Evolutionary conservation across 2,113 vertebrate genomes (phyloP), one percentile per base, ranked within the genome.

Genomic region (Xiphias gladius): DNA sequence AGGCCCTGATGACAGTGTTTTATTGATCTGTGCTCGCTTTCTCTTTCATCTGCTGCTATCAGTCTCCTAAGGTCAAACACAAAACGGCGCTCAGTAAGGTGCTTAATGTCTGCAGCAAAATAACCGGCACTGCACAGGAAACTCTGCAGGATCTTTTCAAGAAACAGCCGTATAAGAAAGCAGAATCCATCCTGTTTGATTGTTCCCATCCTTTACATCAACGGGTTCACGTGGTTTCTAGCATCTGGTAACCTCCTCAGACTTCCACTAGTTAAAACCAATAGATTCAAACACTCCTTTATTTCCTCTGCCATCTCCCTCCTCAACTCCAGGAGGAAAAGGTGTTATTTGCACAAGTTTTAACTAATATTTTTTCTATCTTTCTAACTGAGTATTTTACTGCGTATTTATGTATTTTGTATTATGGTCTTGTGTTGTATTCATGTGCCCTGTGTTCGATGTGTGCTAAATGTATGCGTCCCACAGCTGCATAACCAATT

Each of bases 41-140:
- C 30, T 66, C 46, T 55, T 80, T 71, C 6, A 77, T 66, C 26
- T 61, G 46, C 54, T 66, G 54, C 17, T 41, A 22, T 57, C 39
- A 20, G 17, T 78, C 43, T 68, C 32, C 63, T 52, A 73, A 69
- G 74, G 57, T 46, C 28, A 77, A 77, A 43, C 63, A 58, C 37
- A 70, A 39, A 69, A 79, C 65, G 55, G 43, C 32, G 37, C 39
- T 59, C 41, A 26, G 41, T 64, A 35, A 68, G 24, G 12, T 0
- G 22, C 62, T 55, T 64, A 17, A 66, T 57, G 48, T 75, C 52
- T 72, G 43, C 43, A 71, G 57, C 32, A 24, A 59, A 86, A 24
- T 17, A 73, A 64, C 41, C 54, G 50, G 65, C 20, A 10, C 58
- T 16, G 26, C 26, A 12, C 39, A 28, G 43, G 35, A 79, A 65